Evolutionary conservation across 2,797 vertebrate genomes (phyloP), one percentile per base, ranked within the genome.

Genomic region (Salarias fasciatus): DNA sequence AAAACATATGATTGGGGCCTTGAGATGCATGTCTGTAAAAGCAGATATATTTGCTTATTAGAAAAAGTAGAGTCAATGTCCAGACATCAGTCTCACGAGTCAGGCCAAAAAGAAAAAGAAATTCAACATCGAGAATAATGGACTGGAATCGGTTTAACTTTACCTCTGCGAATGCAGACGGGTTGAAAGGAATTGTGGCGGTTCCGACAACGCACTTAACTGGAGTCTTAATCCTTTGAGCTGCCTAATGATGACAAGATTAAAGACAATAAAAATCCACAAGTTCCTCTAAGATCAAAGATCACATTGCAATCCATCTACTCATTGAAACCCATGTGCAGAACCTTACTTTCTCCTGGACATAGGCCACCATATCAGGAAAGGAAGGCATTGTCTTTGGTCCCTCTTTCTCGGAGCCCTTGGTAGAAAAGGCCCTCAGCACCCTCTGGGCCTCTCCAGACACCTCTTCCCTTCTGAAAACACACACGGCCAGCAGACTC

Each of bases 91-190:
- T 31, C 4, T 31, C 30, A 31, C 30, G 8, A 9, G 6, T 35
- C 33, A 6, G 33, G 33, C 4, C 33, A 9, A 35, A 35, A 9
- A 6, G 5, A 24, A 24, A 24, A 24, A 6, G 4, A 30, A 4
- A 12, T 13, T 8, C 3, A 1, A 24, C 53, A 11, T 59, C 8
- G 10, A 1, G 6, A 42, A 29, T 29, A 40, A 33, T 5, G 7
- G 14, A 52, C 52, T 56, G 24, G 13, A 35, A 38, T 12, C 13
- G 9, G 28, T 31, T 29, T 0, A 53, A 57, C 37, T 43, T 85
- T 93, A 99, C 98, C 96, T 99, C 97, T 77, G 88, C 93, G 89
- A 96, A 99, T 0, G 97, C 95, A 75, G 96, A 95, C 45, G 98
- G 98, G 84, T 98, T 99, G 87, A 98, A 99, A 33, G 98, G 96